phyloP scores from a whole-genome alignment of 1,140 invertebrate genomes.

The Globodera ellingtonae region DNA sequence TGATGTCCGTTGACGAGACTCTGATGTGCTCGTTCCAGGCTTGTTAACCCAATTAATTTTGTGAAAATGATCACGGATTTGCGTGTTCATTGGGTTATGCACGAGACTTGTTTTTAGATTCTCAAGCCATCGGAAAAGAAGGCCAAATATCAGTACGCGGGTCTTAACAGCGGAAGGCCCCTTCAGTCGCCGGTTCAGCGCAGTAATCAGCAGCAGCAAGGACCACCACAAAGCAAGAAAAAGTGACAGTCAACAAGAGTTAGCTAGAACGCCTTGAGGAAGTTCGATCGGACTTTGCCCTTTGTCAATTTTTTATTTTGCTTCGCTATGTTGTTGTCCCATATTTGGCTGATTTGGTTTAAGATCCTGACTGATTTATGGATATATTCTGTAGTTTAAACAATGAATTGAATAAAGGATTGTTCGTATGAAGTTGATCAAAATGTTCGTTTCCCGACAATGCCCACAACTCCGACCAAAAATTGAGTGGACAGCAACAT shows the following conservation, averaged over 20 bases:
- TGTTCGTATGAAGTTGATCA: background rate
- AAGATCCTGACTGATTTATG: no score
- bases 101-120: constrained; percentile 61
- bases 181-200: constrained; percentile 47
- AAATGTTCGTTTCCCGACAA: background rate
- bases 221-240: constrained; percentile 48
- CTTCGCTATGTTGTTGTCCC: no score
- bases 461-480: background rate
- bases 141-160: constrained; percentile 87
- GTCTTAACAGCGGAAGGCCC: constrained; percentile 71
- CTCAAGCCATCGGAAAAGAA: constrained; percentile 73
- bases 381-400: background rate
- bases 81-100: background rate
- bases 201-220: constrained; percentile 41
- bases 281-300: no score
- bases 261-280: background rate
- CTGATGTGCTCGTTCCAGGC: constrained; percentile 93
- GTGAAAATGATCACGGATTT: background rate
- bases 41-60: no score
- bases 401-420: constrained; percentile 6
- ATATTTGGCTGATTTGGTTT: no score
- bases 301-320: no score
- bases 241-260: constrained; percentile 43
- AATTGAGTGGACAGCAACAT: constrained; percentile 3
- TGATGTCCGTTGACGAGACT: constrained; percentile 99